phyloP scores from a whole-genome alignment of 1,140 invertebrate genomes.

The Sycophila sp. region DNA sequence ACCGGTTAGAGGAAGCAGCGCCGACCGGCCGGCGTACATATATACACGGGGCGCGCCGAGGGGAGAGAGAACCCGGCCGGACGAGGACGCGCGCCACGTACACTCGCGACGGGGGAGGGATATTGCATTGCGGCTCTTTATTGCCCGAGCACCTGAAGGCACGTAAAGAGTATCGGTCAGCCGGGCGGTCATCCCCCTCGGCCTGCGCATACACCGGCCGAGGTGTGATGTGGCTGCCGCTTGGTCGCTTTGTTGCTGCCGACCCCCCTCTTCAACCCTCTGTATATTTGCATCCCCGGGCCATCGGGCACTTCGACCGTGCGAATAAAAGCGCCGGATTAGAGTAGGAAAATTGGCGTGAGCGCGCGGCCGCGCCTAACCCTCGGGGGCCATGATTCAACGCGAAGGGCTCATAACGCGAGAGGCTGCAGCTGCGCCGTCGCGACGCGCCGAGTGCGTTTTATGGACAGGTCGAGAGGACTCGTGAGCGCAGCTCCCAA shows the following conservation, averaged over 20 bases:
- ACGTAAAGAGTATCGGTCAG: conserved; percentile 54
- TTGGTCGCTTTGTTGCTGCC: conserved; percentile 50
- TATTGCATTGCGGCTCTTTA: conserved; percentile 51
- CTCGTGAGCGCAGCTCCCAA: too few species aligned
- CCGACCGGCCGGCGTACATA: neutral
- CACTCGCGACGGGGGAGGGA: conserved; percentile 36
- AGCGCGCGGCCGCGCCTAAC: too few species aligned
- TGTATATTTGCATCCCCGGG: neutral
- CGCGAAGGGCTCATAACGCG: conserved; percentile 25
- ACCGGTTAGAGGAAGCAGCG: neutral
- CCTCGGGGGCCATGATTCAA: conserved; percentile 18
- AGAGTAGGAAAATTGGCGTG: neutral
- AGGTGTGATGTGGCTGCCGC: conserved; percentile 56
- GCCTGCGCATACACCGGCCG: neutral
- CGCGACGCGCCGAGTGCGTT: conserved; percentile 20
- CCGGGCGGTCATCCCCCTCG: conserved; percentile 17
- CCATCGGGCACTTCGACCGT: neutral
- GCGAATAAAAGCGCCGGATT: neutral
- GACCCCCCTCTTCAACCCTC: conserved; percentile 40
- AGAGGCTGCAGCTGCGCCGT: neutral
- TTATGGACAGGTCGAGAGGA: conserved; percentile 24
- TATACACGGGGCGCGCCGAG: neutral
- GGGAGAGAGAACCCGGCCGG: too few species aligned
- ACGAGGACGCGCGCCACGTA: neutral
- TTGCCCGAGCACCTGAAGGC: conserved; percentile 58